These are phyloP conservation scores for Malurus cyaneus DNA, from an alignment of 2,113 vertebrate species.

Conservation along the genomic window DNA sequence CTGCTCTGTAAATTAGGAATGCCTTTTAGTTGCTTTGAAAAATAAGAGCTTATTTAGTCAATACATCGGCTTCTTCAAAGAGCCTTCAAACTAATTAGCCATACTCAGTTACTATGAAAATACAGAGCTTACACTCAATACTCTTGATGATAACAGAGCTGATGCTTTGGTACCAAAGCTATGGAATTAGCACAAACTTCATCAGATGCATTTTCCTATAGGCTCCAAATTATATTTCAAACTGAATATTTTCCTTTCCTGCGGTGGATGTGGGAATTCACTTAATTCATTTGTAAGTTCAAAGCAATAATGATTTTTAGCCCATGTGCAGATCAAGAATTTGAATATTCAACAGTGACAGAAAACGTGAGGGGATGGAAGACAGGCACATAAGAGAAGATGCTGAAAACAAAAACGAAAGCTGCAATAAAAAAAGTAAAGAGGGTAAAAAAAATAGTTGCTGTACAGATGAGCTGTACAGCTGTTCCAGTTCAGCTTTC, in stretches of 20 bases:
- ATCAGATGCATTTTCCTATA: conserved; percentile 52
- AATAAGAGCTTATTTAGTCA: conserved; percentile 48
- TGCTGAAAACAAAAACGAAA: not conserved
- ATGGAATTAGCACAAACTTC: conserved; percentile 43
- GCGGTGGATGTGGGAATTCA: conserved; percentile 7
- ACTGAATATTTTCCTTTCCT: conserved; percentile 40
- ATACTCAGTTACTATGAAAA: conserved; percentile 22
- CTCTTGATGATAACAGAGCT: not conserved
- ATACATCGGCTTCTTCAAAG: conserved; percentile 45
- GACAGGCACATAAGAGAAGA: not conserved
- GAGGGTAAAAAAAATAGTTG: not conserved
- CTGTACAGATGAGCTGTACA: not conserved
- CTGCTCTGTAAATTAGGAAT: conserved; percentile 46
- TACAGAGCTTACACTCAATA: conserved; percentile 44
- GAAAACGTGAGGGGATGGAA: rapidly evolving
- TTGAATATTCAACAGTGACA: conserved; percentile 42
- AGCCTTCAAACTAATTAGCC: conserved; percentile 42
- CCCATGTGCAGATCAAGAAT: not conserved
- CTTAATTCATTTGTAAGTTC: conserved; percentile 35
- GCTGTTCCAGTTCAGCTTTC: not conserved
- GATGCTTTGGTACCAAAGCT: not conserved
- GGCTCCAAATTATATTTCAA: conserved; percentile 28
- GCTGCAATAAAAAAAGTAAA: not conserved
- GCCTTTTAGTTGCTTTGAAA: conserved; percentile 51
- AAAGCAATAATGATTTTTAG: conserved; percentile 49